Base-by-base conservation (phyloP, 2,797 vertebrate species). In the Pipistrellus pygmaeus region DNA sequence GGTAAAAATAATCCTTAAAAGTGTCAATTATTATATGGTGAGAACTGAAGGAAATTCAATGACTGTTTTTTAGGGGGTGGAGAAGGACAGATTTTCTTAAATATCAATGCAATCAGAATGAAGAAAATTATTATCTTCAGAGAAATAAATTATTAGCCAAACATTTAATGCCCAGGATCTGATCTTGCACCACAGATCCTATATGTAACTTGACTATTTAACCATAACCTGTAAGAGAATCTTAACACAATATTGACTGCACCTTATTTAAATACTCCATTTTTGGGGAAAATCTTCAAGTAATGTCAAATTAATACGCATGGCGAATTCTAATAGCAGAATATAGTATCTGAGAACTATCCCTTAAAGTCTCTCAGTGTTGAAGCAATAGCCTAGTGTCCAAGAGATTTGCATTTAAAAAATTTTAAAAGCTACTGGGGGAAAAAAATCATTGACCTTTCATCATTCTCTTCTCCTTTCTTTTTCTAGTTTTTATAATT, bases 321-420 rank as follows among this genome's bases (percentile, higher is more conserved):
- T 55, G 62, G 48, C 73, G 75, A 94, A 85, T 57, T 89, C 62
- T 84, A 95, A 91, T 4, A 95, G 64, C 35, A 96, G 72, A 97
- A 80, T 91, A 77, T 2, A 38, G 46, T 68, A 44, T 66, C 72
- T 94, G 75, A 94, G 53, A 92, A 88, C 17, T 78, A 83, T n/a
- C 72, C 64, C 18, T 96, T 90, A 51, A 81, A 94, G 68, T 21
- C 21, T 35, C 30, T 64, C 57, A 51, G 60, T 48, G 27, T 85
- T 91, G 82, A 85, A 73, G 44, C 83, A 95, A 90, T 15, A 71
- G 53, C 75, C 78, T 90, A 95, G 73, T 75, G 62, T 88, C 27
- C 17, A 44, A 94, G 46, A 91, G 51, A 75, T 21, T 23, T n/a
- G 30, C 6, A 25, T 72, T 89, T 13, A 46, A 86, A 93, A 88